phyloP scores from a whole-genome alignment of 2,888 invertebrate genomes.

The Miltochrista miniata region DNA sequence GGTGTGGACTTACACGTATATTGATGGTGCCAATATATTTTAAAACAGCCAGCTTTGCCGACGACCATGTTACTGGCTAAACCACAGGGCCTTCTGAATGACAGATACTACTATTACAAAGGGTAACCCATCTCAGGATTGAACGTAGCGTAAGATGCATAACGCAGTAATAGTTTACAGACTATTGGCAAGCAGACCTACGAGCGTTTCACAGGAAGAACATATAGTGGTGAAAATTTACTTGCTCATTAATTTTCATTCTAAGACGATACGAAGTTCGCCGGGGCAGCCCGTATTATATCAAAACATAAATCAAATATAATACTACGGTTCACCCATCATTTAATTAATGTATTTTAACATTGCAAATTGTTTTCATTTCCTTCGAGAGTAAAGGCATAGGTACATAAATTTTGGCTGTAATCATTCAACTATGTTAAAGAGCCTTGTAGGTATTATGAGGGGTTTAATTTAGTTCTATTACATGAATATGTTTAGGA shows the following conservation, averaged over 20 bases:
- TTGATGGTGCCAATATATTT: too few species aligned
- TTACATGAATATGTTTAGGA: constrained; percentile 49
- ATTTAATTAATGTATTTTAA: constrained; percentile 48
- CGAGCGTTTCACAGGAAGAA: too few species aligned
- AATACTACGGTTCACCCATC: constrained; percentile 33
- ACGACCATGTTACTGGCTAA: too few species aligned
- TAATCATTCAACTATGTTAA: constrained; percentile 55
- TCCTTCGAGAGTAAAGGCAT: constrained; percentile 46
- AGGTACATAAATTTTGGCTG: constrained; percentile 60
- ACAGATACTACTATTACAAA: too few species aligned
- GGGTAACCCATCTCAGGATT: too few species aligned
- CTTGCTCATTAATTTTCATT: not conserved
- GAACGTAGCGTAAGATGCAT: too few species aligned
- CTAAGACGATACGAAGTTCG: not conserved
- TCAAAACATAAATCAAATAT: constrained; percentile 31
- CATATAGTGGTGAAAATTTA: too few species aligned
- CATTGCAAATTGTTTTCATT: constrained; percentile 55
- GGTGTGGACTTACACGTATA: too few species aligned
- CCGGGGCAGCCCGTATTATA: not conserved
- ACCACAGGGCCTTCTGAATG: too few species aligned
- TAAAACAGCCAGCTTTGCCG: too few species aligned
- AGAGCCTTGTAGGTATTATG: constrained; percentile 48
- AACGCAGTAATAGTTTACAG: too few species aligned
- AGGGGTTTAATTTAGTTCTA: constrained; percentile 52
- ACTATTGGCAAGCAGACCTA: too few species aligned